Percentiles rank a stretch among this genome's conserved stretches.
Conservation (phyloP, 2,888 invertebrate genomes). For the Trissolcus brochymenae region DNA sequence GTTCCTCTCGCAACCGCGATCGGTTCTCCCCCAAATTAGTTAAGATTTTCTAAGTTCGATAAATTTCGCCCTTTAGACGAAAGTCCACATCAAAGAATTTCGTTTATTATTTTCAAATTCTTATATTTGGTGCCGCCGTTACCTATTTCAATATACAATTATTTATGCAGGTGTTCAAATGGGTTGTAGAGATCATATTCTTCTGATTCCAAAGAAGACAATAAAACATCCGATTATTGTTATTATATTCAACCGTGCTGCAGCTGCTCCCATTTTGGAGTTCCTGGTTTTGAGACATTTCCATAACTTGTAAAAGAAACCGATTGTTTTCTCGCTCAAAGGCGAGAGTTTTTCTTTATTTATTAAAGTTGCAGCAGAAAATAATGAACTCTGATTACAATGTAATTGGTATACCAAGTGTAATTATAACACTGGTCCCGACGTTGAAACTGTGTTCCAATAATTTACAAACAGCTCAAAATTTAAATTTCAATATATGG, state of each 20-base stretch:
- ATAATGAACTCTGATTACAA: conserved; percentile 41
- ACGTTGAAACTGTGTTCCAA: conserved; percentile 25
- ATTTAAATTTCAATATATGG: no score
- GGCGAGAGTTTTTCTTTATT: conserved; percentile 38
- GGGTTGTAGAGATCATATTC: neutral
- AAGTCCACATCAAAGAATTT: no score
- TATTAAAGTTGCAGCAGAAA: conserved; percentile 24
- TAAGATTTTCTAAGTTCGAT: no score
- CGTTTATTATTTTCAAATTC: neutral
- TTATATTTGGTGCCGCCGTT: no score
- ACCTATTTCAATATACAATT: conserved; percentile 5
- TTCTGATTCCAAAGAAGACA: conserved; percentile 37
- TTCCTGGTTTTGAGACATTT: conserved; percentile 32
- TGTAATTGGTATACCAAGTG: conserved; percentile 24
- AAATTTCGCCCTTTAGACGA: no score
- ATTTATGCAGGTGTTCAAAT: conserved; percentile 26
- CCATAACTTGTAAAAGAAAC: conserved; percentile 13
- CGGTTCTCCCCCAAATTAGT: no score
- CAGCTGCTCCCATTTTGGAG: conserved; percentile 38
- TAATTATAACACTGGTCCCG: conserved; percentile 38
- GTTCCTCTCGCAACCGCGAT: no score
- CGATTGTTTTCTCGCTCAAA: conserved; percentile 38
- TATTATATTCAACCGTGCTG: conserved; percentile 16
- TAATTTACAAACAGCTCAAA: conserved; percentile 25
- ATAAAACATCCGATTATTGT: conserved; percentile 43